Evolutionary conservation across 2,797 vertebrate genomes (phyloP), one percentile per base, ranked within the genome.

Genomic region (Novumbra hubbsi): DNA sequence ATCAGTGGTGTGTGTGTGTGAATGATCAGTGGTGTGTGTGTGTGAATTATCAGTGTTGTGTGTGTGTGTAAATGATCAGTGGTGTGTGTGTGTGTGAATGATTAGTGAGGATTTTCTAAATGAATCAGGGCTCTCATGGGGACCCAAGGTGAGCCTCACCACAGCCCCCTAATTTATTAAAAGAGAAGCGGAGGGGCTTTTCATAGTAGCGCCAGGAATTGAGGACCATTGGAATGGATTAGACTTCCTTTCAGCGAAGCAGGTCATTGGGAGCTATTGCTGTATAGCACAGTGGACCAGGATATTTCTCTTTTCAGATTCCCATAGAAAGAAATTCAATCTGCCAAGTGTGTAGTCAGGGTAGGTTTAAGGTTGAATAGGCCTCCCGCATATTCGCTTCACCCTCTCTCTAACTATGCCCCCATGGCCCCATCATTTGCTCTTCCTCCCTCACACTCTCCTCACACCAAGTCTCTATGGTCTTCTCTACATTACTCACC

Each of bases 141-240:
- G 85, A 90, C 82, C 76, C 73, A 74, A 83, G 83, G 85, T 76
- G 80, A 88, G 84, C 73, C 79, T 34, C 65, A 65, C 80, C 75
- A 88, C 27, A 8, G 48, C 32, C 3, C 28, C 82, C 87, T 90
- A 86, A 92, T 91, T 83, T 91, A 91, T 91, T 92, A 87, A 83
- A 81, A 90, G 81, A 82, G 76, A 81, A 91, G 86, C 83, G 83
- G 80, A 84, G 76, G 75, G 86, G 86, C 87, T 89, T 88, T 92
- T 74, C 84, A 88, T 75, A 75, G 83, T 77, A 45, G 34, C 81
- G 83, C 70, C 82, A 76, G 80, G 79, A 87, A 71, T 80, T 84
- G 84, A 79, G 73, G 85, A 76, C 84, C 84, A 85, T 81, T 78
- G 85, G 82, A 79, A 89, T 86, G 90, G 89, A 91, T 92, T 89